Evolutionary conservation across 2,113 vertebrate genomes (phyloP).

Genomic region (Coryphaenoides rupestris): DNA sequence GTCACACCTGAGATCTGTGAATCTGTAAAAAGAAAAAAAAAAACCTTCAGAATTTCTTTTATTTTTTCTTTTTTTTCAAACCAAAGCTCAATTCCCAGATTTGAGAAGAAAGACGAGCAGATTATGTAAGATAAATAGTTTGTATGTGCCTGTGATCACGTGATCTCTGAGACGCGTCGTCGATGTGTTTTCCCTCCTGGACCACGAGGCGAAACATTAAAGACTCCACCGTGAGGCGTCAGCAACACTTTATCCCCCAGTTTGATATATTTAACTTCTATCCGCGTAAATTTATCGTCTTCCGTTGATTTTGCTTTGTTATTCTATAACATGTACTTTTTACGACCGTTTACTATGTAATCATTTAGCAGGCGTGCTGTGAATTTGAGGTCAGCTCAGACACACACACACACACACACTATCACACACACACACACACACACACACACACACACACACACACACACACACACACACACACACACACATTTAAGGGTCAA

Average conservation of each 20-base stretch:
- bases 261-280: slow-evolving; percentile 14
- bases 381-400: no score
- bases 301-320: slow-evolving; percentile 6
- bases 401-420: no score
- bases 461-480: no score
- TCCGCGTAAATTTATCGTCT: background rate
- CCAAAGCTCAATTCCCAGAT: slow-evolving; percentile 30
- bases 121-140: slow-evolving; percentile 42
- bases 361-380: no score
- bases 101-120: slow-evolving; percentile 24
- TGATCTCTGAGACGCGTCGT: slow-evolving; percentile 25
- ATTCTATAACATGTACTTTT: no score
- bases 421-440: no score
- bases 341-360: no score
- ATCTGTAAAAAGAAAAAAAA: slow-evolving; percentile 11
- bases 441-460: no score
- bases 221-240: slow-evolving; percentile 25
- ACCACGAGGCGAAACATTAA: slow-evolving; percentile 46
- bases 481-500: no score
- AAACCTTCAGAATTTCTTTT: slow-evolving; percentile 11
- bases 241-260: slow-evolving; percentile 17
- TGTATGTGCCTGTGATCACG: slow-evolving; percentile 17
- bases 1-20: slow-evolving; percentile 39
- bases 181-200: slow-evolving; percentile 43
- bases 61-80: slow-evolving; percentile 2